phyloP scores from a whole-genome alignment of 2,888 invertebrate species.

The Folsomia candida region DNA sequence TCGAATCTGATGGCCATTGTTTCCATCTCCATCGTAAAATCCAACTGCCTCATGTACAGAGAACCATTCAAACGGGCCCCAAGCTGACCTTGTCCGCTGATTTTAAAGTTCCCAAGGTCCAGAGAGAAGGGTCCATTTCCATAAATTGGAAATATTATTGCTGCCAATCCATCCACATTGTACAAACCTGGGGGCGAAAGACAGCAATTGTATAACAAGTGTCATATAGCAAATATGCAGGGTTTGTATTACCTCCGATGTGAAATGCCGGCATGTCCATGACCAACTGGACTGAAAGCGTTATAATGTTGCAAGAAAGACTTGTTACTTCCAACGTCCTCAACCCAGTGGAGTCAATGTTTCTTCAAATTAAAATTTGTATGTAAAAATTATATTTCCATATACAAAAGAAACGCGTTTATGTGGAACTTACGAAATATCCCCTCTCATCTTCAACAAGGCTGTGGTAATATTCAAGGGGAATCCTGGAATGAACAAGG shows the following conservation, averaged over 20 bases:
- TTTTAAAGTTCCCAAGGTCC: background rate
- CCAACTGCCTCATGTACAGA: conserved; percentile 16
- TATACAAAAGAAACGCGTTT: too few relatives aligned
- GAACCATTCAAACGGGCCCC: background rate
- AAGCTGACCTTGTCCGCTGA: background rate
- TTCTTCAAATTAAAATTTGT: background rate
- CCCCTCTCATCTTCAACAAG: conserved; percentile 7
- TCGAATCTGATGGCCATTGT: conserved; percentile 12
- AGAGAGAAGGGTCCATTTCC: conserved; percentile 24
- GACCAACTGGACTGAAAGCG: background rate
- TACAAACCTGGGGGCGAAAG: conserved; percentile 16
- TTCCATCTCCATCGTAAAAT: conserved; percentile 15
- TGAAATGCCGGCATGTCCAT: background rate
- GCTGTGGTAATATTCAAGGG: conserved; percentile 15
- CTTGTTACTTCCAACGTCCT: background rate
- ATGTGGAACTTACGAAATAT: conserved; percentile 9
- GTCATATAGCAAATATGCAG: too few relatives aligned
- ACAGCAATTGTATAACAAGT: too few relatives aligned
- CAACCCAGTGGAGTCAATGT: background rate
- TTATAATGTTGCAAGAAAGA: background rate
- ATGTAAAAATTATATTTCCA: background rate
- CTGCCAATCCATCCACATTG: conserved; percentile 14
- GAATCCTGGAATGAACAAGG: conserved; percentile 5
- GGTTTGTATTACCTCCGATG: background rate
- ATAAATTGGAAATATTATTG: conserved; percentile 12